phyloP scores from a whole-genome alignment of 2,888 invertebrate genomes.

The Chalcosyrphus nemorum region DNA sequence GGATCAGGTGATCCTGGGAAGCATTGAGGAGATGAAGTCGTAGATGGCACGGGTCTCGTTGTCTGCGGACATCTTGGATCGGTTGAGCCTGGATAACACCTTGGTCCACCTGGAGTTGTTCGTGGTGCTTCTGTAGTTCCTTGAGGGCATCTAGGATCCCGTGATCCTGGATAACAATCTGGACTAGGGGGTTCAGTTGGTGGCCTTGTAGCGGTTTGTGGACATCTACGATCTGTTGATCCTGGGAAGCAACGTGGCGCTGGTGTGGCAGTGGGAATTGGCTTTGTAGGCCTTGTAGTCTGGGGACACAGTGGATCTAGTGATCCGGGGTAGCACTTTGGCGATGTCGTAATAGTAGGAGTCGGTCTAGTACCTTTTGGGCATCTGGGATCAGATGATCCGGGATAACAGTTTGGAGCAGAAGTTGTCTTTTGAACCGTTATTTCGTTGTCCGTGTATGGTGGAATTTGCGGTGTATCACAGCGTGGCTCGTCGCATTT shows the following conservation, averaged over 20 bases:
- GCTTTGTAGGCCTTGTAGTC: slow-evolving; percentile 67
- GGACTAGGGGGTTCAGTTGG: not conserved
- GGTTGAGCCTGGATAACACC: slow-evolving; percentile 72
- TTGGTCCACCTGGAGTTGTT: not conserved
- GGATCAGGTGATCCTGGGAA: slow-evolving; percentile 74
- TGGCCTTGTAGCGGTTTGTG: slow-evolving; percentile 24
- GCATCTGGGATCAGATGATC: slow-evolving; percentile 76
- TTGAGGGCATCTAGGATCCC: slow-evolving; percentile 77
- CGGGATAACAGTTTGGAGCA: slow-evolving; percentile 80
- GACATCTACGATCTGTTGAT: slow-evolving; percentile 59
- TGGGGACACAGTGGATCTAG: slow-evolving; percentile 77
- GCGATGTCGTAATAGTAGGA: slow-evolving; percentile 68
- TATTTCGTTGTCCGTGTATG: slow-evolving; percentile 49
- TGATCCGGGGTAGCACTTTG: slow-evolving; percentile 77
- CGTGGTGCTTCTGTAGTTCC: slow-evolving; percentile 73
- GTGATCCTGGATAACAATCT: slow-evolving; percentile 76
- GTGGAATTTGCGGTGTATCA: slow-evolving; percentile 72
- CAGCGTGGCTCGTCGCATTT: slow-evolving; percentile 76
- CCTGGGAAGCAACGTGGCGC: slow-evolving; percentile 46
- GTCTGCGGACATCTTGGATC: slow-evolving; percentile 57
- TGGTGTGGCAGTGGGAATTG: slow-evolving; percentile 62
- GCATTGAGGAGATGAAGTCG: slow-evolving; percentile 43
- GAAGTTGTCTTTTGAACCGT: slow-evolving; percentile 59
- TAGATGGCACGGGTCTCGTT: slow-evolving; percentile 1
- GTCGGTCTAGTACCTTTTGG: not conserved